These are phyloP conservation scores for Pantherophis alleghaniensis DNA, from an alignment of 2,797 vertebrate genomes.

Conservation along the genomic window DNA sequence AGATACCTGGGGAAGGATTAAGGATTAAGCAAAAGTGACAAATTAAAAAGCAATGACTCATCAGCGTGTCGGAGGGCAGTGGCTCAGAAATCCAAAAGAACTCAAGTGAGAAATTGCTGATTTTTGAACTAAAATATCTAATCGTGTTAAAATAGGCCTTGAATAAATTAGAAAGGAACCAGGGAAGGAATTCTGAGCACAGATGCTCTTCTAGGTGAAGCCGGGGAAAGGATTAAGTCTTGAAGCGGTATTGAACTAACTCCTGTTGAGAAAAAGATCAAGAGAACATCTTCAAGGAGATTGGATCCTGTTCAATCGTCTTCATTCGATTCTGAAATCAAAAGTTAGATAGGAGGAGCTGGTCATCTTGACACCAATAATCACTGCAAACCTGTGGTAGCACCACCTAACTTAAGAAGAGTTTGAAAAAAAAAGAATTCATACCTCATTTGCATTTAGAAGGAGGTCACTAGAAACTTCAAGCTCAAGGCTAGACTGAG, in stretches of 20 bases:
- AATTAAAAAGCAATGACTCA: slow-evolving; percentile 3
- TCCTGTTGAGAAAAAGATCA: not conserved
- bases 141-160: not conserved
- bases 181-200: not conserved
- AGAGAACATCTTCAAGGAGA: not conserved
- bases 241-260: not conserved
- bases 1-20: not conserved
- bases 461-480: not conserved
- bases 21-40: not conserved
- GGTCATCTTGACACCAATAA: not conserved
- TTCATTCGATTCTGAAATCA: not conserved
- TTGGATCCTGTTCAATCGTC: not conserved
- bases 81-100: not conserved
- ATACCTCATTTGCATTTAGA: not conserved
- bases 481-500: not conserved
- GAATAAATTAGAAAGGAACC: not conserved
- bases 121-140: not conserved
- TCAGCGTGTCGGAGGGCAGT: not conserved
- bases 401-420: not conserved
- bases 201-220: not conserved
- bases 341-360: not conserved
- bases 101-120: slow-evolving; percentile 15
- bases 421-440: not conserved
- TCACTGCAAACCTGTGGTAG: not conserved
- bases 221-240: not conserved